Base-by-base conservation (phyloP, 1,140 invertebrate genomes). In the Drosophila obscura region DNA sequence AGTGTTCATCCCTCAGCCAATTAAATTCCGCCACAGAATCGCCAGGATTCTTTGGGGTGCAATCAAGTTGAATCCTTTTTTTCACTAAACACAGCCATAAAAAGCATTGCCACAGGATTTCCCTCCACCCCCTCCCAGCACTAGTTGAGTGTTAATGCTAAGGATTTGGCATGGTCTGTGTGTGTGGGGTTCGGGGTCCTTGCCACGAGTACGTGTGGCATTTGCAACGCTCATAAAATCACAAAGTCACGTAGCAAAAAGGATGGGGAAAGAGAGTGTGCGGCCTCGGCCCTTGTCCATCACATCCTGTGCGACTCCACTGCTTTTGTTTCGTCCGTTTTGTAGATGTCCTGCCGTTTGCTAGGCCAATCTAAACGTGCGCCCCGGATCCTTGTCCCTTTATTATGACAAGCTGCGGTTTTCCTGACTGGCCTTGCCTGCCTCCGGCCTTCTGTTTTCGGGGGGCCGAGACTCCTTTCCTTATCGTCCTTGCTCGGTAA, bases 321-420 rank as follows among this genome's bases (percentile, higher is more conserved):
- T 31, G 15, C 15, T n/a, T 46, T 50, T 24, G 48, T 48, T 62
- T 62, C 49, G 50, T 64, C 48, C 62, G 43, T 69, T 75, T 78
- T 59, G 63, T 79, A 51, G 71, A 67, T 80, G 65, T 85, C 69
- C 71, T 81, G 82, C 77, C 82, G 71, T 48, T 69, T 63, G 66
- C 50, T 50, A 44, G 68, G 50, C 79, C 79, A 69, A 87, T 78
- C 46, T 61, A 76, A 75, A 73, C 72, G 78, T 88, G 63, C 65
- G 50, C 46, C 52, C 65, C 74, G 61, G 57, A 71, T 61, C 59
- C 53, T 56, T 62, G 11, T 39, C 35, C 83, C 68, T 83, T 79
- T 88, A 88, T 88, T 88, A 83, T 88, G 83, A 88, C 83, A 88
- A 88, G 83, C 79, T 88, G 83, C 65, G 82, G 82, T 76, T 77